Conservation (phyloP, 2,888 invertebrate genomes). For the Pseudococcus jackbeardsleyi region DNA sequence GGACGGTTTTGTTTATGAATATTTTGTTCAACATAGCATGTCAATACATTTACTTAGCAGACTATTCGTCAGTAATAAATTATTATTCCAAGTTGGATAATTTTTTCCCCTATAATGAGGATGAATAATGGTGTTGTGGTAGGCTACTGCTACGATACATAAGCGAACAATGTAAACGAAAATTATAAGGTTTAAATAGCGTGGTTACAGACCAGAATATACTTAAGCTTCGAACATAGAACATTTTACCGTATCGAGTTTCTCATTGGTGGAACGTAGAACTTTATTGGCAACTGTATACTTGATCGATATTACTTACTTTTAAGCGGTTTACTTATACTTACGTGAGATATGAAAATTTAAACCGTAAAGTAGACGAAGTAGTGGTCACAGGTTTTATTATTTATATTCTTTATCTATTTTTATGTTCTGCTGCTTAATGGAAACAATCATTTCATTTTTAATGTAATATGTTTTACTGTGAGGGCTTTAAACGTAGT, state of each 20-base stretch:
- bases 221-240: background rate
- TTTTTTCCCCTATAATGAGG: background rate
- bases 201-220: background rate
- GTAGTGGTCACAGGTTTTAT: background rate
- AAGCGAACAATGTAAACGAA: background rate
- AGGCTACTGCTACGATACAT: background rate
- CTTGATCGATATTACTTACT: slow-evolving; percentile 25
- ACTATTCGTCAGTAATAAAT: background rate
- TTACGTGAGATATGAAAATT: background rate
- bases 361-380: background rate
- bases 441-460: background rate
- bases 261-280: slow-evolving; percentile 9
- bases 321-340: background rate
- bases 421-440: background rate
- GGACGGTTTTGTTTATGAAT: background rate
- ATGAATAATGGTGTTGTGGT: background rate
- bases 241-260: background rate
- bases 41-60: background rate
- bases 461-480: background rate
- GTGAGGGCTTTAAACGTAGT: background rate
- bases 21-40: background rate
- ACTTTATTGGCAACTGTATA: background rate
- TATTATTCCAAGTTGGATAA: slow-evolving; percentile 24
- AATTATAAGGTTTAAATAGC: slow-evolving; percentile 45
- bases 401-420: background rate